These are phyloP conservation scores for Drosophila orena DNA, from an alignment of 1,140 invertebrate species.

Conservation along the genomic window DNA sequence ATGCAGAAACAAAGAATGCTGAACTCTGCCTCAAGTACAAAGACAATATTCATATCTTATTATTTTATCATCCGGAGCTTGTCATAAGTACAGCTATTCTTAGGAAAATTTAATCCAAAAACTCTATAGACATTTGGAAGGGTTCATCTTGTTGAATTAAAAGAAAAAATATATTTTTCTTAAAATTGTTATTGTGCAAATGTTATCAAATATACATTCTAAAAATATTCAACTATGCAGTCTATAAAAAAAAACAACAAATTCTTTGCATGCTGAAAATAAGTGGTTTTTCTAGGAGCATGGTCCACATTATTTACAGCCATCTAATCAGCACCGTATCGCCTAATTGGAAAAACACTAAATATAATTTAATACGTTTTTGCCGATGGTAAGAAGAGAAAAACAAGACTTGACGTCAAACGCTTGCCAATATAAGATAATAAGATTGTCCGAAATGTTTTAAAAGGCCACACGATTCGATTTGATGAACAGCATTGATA, in stretches of 20 bases:
- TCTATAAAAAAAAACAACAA: background rate
- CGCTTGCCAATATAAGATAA: conserved; percentile 24
- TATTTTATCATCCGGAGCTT: background rate
- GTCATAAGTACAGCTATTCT: background rate
- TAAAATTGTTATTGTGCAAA: no score
- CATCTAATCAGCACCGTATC: conserved; percentile 29
- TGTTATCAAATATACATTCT: no score
- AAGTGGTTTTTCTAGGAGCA: conserved; percentile 1
- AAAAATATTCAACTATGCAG: background rate
- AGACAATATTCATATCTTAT: conserved; percentile 1
- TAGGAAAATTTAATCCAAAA: no score
- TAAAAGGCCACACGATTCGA: conserved; percentile 9
- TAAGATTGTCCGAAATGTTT: conserved; percentile 19
- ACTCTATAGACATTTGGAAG: no score
- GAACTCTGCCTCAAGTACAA: conserved; percentile 21
- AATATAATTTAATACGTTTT: conserved; percentile 42
- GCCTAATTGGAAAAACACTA: conserved; percentile 34
- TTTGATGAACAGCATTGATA: conserved; percentile 5
- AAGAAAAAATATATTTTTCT: no score
- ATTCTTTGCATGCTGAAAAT: background rate
- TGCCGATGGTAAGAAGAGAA: background rate
- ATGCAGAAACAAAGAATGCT: background rate
- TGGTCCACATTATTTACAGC: conserved; percentile 10
- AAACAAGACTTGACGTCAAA: conserved; percentile 32
- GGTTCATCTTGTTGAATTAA: no score